Conservation (phyloP, 2,113 vertebrate species). For the Apteryx owenii region DNA sequence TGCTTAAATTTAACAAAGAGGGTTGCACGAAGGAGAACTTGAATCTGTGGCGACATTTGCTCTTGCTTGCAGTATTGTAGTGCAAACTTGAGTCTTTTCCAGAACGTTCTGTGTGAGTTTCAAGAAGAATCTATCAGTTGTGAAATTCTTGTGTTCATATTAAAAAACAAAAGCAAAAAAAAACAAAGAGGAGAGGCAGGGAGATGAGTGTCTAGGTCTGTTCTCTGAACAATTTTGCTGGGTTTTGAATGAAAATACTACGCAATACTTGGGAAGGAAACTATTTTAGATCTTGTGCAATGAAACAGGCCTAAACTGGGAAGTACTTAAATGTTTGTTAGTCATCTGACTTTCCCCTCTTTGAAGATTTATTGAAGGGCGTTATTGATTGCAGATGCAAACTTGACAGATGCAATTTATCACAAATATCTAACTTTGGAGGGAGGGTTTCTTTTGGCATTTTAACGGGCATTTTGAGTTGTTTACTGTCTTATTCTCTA, state of each 20-base stretch:
- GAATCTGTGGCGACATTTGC: neutral
- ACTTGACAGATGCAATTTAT: neutral
- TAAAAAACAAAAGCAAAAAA: neutral
- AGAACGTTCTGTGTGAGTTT: constrained; percentile 5
- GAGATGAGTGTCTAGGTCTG: neutral
- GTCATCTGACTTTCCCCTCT: neutral
- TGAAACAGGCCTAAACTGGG: neutral
- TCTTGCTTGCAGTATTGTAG: neutral
- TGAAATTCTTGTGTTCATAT: neutral
- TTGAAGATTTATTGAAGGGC: neutral
- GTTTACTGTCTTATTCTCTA: neutral
- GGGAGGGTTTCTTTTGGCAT: neutral
- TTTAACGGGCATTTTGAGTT: neutral
- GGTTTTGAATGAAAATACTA: constrained; percentile 8
- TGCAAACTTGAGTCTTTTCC: neutral
- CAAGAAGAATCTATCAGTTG: neutral
- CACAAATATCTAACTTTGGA: neutral
- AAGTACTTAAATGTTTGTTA: neutral
- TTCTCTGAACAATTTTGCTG: neutral
- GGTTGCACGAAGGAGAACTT: neutral
- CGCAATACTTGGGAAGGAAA: neutral
- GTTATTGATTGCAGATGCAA: neutral
- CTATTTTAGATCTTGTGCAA: neutral
- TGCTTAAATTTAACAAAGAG: neutral
- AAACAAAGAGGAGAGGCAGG: neutral